Evolutionary conservation across 2,888 invertebrate genomes (phyloP).

Genomic region (Phalera bucephala): DNA sequence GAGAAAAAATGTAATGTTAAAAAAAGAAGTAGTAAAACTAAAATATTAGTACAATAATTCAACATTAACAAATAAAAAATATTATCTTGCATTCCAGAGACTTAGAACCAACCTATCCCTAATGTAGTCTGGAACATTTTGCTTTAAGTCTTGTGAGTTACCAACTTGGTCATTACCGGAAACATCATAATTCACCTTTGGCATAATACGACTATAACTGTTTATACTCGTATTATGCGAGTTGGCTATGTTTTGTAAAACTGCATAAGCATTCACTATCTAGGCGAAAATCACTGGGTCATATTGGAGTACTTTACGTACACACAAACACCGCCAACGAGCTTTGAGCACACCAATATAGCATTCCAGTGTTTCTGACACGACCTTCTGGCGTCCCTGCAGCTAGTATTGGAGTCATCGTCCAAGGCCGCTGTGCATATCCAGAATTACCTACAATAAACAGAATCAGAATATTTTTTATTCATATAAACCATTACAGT

Average conservation of each 20-base stretch:
- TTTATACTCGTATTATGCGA: not conserved
- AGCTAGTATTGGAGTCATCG: slow-evolving; percentile 8
- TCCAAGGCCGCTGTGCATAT: slow-evolving; percentile 7
- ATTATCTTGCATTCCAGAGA: not conserved
- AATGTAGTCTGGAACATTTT: not conserved
- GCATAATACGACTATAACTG: no score
- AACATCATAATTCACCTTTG: not conserved
- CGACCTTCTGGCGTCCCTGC: slow-evolving; percentile 4
- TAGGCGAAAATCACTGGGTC: slow-evolving; percentile 3
- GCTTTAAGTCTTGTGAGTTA: not conserved
- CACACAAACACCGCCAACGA: slow-evolving; percentile 18
- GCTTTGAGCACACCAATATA: slow-evolving; percentile 15
- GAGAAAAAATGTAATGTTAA: no score
- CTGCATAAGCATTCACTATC: slow-evolving; percentile 4
- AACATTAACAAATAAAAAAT: not conserved
- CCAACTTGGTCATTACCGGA: not conserved
- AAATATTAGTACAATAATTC: no score
- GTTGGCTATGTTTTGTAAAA: slow-evolving; percentile 9
- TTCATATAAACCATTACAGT: no score
- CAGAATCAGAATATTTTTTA: no score
- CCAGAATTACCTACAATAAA: slow-evolving; percentile 8
- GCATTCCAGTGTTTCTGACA: slow-evolving; percentile 8
- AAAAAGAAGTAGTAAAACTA: no score
- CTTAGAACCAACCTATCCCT: not conserved
- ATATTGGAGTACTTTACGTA: slow-evolving; percentile 12